Evolutionary conservation across 2,113 vertebrate genomes (phyloP), one percentile per base, ranked within the genome.

Genomic region (Paralichthys olivaceus): DNA sequence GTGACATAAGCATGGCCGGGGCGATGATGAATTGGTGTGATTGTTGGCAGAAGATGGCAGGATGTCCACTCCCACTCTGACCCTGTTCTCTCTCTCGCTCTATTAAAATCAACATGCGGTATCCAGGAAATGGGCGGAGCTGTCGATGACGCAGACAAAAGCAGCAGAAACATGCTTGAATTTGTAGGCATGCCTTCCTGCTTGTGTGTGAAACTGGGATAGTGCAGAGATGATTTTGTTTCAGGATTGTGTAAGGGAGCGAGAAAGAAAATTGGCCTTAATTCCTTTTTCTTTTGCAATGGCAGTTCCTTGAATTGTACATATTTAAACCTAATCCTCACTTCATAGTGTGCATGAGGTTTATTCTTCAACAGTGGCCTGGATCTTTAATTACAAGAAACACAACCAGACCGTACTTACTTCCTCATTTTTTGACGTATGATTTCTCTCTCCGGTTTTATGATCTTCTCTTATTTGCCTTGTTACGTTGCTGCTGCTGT

Each of bases 111-210:
- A 7, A 5, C 32, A n/a, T 3, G 49, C 8, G 49, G 29, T 23
- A 56, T 76, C 25, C 20, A 77, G 83, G 81, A 87, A 84, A 53
- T 59, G 61, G 78, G 75, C 72, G 72, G 69, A 20, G 65, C 72
- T 55, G n/a, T 25, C 13, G 32, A 11, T 72, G 23, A 63, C 4
- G 7, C 2, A 20, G 29, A 61, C 29, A 28, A 51, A 56, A 69
- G 61, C 57, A 69, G 29, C 32, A 45, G 49, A 49, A 57, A 72
- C 75, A 69, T 56, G 73, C 70, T 69, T 83, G 71, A 22, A 61
- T 84, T 68, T 78, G 72, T 45, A 62, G 78, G 54, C 34, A 11
- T 69, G 54, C 43, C 66, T 73, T 63, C 29, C 25, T 66, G 43
- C 56, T 83, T 11, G 43, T 63, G 59, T 72, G 20, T 69, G 26